Evolutionary conservation across 2,888 invertebrate species (phyloP).

Genomic region (Drosophila picticornis): DNA sequence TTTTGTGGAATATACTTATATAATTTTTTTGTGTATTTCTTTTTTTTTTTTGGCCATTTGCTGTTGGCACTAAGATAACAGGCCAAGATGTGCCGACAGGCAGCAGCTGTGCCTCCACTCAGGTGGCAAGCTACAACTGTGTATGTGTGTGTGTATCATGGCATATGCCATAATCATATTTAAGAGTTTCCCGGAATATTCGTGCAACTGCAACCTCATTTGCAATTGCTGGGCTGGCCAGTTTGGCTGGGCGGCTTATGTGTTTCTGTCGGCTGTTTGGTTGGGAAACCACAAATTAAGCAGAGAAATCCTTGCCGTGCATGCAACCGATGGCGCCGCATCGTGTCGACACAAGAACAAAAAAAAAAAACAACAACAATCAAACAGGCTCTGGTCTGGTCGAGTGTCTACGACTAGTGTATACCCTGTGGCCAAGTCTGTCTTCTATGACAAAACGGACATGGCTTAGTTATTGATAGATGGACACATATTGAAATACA

Average conservation of each 20-base stretch:
- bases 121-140: conserved; percentile 21
- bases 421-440: conserved; percentile 6
- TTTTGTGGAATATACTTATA: conserved; percentile 40
- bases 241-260: conserved; percentile 35
- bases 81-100: conserved; percentile 12
- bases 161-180: conserved; percentile 75
- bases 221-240: conserved; percentile 61
- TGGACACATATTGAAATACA: too few species aligned
- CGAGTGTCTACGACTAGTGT: neutral
- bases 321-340: conserved; percentile 74
- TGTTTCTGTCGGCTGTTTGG: conserved; percentile 65
- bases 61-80: conserved; percentile 22
- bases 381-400: neutral
- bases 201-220: conserved; percentile 78
- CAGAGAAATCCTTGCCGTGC: conserved; percentile 77
- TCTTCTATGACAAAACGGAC: neutral
- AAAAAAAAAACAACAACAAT: neutral
- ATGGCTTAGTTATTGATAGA: neutral
- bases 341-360: conserved; percentile 43
- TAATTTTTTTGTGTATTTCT: conserved; percentile 17
- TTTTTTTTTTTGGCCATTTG: neutral
- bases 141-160: conserved; percentile 10
- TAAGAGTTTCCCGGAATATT: conserved; percentile 75
- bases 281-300: conserved; percentile 80
- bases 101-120: conserved; percentile 13